Conservation (phyloP, 2,888 invertebrate genomes). For the Spicauda simplicius region DNA sequence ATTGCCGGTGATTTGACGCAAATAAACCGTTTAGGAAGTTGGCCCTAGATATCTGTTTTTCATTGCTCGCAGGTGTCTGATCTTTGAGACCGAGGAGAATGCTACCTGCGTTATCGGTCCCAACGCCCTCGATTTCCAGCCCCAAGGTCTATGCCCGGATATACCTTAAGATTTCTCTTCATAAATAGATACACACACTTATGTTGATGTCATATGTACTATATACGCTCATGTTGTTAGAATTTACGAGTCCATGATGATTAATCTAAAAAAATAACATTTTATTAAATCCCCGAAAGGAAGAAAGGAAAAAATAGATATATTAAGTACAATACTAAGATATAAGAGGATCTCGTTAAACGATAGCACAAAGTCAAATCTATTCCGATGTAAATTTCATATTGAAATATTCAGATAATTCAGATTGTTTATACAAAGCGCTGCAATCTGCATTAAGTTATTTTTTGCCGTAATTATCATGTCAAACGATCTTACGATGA, state of each 20-base stretch:
- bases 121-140: slow-evolving; percentile 61
- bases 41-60: slow-evolving; percentile 15
- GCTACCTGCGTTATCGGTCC: slow-evolving; percentile 63
- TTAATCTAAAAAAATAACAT: neutral
- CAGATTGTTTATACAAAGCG: too few species aligned
- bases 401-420: slow-evolving; percentile 11
- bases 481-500: slow-evolving; percentile 50
- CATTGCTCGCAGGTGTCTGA: slow-evolving; percentile 36
- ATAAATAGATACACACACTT: slow-evolving; percentile 58
- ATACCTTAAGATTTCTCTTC: slow-evolving; percentile 69
- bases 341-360: neutral
- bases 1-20: slow-evolving; percentile 32
- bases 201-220: slow-evolving; percentile 56
- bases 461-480: slow-evolving; percentile 49
- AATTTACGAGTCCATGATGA: neutral
- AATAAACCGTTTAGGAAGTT: slow-evolving; percentile 30
- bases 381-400: slow-evolving; percentile 31
- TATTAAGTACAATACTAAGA: neutral
- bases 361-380: slow-evolving; percentile 5
- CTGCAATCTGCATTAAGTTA: slow-evolving; percentile 36
- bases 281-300: neutral
- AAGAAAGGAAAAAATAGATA: neutral
- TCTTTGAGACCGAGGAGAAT: slow-evolving; percentile 24
- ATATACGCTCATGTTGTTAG: neutral
- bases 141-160: slow-evolving; percentile 72